Conservation (phyloP, 2,113 vertebrate species). For the Triplophysa tibetana region DNA sequence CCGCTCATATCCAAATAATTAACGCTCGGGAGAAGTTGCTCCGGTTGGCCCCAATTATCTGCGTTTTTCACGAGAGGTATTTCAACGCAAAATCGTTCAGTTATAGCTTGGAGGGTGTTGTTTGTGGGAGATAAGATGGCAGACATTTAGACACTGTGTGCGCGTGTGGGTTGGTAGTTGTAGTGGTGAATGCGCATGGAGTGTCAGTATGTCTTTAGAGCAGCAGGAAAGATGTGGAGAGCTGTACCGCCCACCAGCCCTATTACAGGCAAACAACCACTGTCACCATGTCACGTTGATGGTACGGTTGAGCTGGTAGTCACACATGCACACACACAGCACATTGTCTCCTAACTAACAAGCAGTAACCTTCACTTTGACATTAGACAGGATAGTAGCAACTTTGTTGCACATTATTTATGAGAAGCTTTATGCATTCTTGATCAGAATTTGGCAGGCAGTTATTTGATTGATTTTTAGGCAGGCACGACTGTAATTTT, state of each 20-base stretch:
- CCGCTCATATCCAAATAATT: constrained; percentile 20
- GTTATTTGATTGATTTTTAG: background rate
- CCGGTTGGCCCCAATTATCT: background rate
- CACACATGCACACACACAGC: background rate
- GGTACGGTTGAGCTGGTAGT: constrained; percentile 16
- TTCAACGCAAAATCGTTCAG: background rate
- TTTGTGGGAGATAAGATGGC: constrained; percentile 26
- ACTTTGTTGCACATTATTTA: background rate
- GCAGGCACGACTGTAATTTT: background rate
- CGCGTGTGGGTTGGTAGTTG: constrained; percentile 42
- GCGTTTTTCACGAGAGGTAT: constrained; percentile 4
- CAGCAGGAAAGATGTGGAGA: constrained; percentile 35
- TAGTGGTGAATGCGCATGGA: constrained; percentile 42
- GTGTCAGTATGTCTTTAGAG: constrained; percentile 37
- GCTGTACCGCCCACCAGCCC: constrained; percentile 32
- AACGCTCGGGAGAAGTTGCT: background rate
- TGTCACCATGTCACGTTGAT: constrained; percentile 39
- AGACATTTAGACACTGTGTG: constrained; percentile 11
- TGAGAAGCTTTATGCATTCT: background rate
- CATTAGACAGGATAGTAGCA: background rate
- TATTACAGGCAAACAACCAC: constrained; percentile 36
- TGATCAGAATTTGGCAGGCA: background rate
- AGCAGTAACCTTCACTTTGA: constrained; percentile 33
- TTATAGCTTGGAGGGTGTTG: constrained; percentile 9
- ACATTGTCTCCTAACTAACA: constrained; percentile 19